Base-by-base conservation (phyloP, 2,113 vertebrate species). In the Rhagologus leucostigma region DNA sequence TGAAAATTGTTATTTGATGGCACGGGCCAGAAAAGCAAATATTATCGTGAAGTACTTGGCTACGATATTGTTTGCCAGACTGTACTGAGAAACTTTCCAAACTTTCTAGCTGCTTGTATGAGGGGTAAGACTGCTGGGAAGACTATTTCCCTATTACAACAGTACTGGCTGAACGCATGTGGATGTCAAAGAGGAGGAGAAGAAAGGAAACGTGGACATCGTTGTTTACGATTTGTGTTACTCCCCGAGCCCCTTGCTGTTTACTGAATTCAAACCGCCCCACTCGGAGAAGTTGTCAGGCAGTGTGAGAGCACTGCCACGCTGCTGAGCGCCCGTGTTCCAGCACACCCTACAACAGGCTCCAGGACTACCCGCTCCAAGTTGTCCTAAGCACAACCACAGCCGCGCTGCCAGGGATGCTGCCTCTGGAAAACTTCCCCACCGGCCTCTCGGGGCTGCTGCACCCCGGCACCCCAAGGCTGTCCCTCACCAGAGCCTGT, bases 31-130 rank as follows among this genome's bases (percentile, higher is more conserved):
- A 90, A 69, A 65, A 8, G 24, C 46, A 73, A 92, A 91, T 47
- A 67, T 5, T 81, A 39, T 18, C 3, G 1, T 6, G 13, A 84
- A 64, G 52, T 30, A 35, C 46, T 78, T 94, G 88, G 73, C 59
- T 44, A 49, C 0, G 1, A 33, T 26, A 49, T 4, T 37, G 41
- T 79, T 87, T 83, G 56, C 62, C 29, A 73, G 49, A 89, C 47
- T 8, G 1, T 7, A 59, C 56, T 64, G 68, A 67, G 93, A 96
- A 98, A 98, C 96, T 96, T 98, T 83, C 84, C 93, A 90, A 98
- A 97, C 94, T 88, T 96, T 82, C 64, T 70, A 47, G 70, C 64
- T 75, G 68, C 46, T 56, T 35, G 79, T 10, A 13, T 2, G 15
- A 1, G 2, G 39, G 71, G 33, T 10, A 1, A 55, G 46, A 4